A percentile compares a stretch with the other conserved stretches of the same genome.
phyloP scores from a whole-genome alignment of 2,888 invertebrate species.

The Oegoconia quadripuncta region DNA sequence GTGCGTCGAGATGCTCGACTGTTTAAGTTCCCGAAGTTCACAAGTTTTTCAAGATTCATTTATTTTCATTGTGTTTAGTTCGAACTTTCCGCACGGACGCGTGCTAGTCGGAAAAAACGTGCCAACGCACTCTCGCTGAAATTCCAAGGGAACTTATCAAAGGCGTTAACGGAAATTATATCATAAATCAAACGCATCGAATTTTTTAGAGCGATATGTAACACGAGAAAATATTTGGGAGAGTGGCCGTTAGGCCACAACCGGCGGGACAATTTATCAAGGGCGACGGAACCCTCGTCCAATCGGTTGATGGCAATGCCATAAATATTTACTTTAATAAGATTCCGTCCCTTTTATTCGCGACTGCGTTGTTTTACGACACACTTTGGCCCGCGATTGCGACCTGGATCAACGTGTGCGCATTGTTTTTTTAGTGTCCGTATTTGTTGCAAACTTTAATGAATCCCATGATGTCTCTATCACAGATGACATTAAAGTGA shows the following conservation, averaged over 20 bases:
- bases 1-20: slow-evolving; percentile 63
- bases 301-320: slow-evolving; percentile 75
- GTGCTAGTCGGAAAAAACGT: slow-evolving; percentile 30
- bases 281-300: slow-evolving; percentile 70
- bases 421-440: slow-evolving; percentile 59
- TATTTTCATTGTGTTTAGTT: slow-evolving; percentile 26
- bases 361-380: slow-evolving; percentile 68
- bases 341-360: slow-evolving; percentile 74
- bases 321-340: slow-evolving; percentile 80
- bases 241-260: slow-evolving; percentile 62
- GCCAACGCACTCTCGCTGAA: slow-evolving; percentile 29
- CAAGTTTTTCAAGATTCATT: slow-evolving; percentile 25
- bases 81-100: slow-evolving; percentile 14
- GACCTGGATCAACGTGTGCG: slow-evolving; percentile 55
- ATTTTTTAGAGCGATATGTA: slow-evolving; percentile 59
- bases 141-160: slow-evolving; percentile 45
- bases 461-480: slow-evolving; percentile 20
- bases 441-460: slow-evolving; percentile 45
- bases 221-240: slow-evolving; percentile 63
- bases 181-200: slow-evolving; percentile 64
- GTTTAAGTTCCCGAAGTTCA: slow-evolving; percentile 57
- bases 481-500: too few species aligned
- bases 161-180: slow-evolving; percentile 59
- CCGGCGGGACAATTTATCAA: slow-evolving; percentile 73
- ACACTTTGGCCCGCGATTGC: slow-evolving; percentile 62